Percentiles rank a stretch among this genome's conserved stretches.
phyloP scores from a whole-genome alignment of 2,113 vertebrate genomes.

The Chiloscyllium plagiosum region DNA sequence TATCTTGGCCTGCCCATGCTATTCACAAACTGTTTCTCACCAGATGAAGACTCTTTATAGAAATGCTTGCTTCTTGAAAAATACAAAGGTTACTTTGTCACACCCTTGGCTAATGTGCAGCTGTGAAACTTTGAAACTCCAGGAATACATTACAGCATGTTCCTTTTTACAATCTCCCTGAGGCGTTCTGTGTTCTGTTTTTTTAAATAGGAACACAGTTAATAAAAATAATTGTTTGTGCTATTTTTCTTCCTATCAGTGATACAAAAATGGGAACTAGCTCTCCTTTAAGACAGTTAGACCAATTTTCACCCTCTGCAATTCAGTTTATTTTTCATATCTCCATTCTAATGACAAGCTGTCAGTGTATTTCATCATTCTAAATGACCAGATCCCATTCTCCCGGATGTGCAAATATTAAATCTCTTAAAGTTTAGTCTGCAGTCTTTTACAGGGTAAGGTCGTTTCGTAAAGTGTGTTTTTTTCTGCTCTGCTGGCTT shows the following conservation, averaged over 20 bases:
- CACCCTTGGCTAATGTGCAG: neutral
- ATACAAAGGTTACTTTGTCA: slow-evolving; percentile 7
- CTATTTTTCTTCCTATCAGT: neutral
- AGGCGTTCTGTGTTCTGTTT: neutral
- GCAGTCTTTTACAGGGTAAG: neutral
- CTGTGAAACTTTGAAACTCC: neutral
- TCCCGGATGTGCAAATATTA: neutral
- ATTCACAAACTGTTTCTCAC: neutral
- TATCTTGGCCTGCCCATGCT: neutral
- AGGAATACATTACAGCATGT: neutral
- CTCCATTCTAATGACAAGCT: neutral
- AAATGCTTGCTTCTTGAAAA: neutral
- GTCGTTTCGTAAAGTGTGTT: neutral
- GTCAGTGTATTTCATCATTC: neutral
- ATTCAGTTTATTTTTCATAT: neutral
- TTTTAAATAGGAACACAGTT: neutral
- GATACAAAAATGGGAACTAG: neutral
- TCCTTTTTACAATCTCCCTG: neutral
- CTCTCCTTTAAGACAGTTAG: neutral
- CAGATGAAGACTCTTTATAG: neutral
- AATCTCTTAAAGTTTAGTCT: neutral
- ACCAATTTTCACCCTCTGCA: neutral
- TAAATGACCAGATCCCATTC: neutral
- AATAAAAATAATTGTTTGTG: neutral
- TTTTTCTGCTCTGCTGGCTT: neutral